These are phyloP conservation scores for Vidua macroura DNA, from an alignment of 2,113 vertebrate species.

Conservation along the genomic window DNA sequence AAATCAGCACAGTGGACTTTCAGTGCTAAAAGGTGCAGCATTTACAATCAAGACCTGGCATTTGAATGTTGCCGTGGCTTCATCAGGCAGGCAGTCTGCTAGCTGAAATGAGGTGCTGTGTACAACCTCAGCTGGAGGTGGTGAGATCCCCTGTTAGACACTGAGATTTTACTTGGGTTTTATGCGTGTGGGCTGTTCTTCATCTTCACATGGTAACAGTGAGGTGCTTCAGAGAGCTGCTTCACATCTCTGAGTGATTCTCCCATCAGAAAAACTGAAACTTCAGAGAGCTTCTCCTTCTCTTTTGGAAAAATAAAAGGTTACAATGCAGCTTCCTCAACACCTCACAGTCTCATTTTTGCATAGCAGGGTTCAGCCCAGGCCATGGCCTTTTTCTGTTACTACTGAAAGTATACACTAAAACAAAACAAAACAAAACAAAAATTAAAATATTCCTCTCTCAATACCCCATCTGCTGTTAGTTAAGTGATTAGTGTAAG, in stretches of 20 bases:
- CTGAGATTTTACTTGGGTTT: not conserved
- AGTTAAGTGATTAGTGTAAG: not conserved
- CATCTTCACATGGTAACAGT: not conserved
- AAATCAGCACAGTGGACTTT: not conserved
- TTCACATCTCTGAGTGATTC: not conserved
- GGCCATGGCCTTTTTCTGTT: not conserved
- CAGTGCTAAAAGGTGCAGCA: not conserved
- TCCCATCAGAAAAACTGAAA: not conserved
- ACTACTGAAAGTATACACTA: not conserved
- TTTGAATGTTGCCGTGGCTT: fast-evolving
- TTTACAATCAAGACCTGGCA: not conserved
- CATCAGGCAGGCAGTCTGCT: not conserved
- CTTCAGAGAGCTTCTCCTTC: not conserved
- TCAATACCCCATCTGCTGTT: not conserved
- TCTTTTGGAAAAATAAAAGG: not conserved
- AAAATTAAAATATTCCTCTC: not conserved
- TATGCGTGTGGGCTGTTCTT: not conserved
- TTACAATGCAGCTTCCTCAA: not conserved
- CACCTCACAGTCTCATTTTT: not conserved
- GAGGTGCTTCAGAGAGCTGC: not conserved
- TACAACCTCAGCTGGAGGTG: not conserved
- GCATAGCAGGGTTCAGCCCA: not conserved
- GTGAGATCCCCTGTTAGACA: not conserved
- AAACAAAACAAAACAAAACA: not conserved
- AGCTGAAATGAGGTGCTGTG: not conserved